Conservation (phyloP, 2,797 vertebrate species). For the Iguana delicatissima region DNA sequence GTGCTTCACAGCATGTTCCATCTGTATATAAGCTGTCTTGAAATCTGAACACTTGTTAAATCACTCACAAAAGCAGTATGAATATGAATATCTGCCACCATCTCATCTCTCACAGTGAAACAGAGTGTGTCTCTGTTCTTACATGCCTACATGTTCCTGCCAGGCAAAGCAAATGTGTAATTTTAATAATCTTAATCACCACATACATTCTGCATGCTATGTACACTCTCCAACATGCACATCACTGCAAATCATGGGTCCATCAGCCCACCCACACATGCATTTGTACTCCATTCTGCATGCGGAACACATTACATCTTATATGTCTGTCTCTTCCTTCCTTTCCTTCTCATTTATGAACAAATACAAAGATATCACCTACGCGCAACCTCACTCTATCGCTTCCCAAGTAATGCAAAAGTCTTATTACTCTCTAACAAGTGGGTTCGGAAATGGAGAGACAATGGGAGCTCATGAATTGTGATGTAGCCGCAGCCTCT, state of each 20-base stretch:
- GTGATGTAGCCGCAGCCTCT: constrained; percentile 47
- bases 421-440: constrained; percentile 39
- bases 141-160: background rate
- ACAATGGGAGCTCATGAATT: constrained; percentile 38
- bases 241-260: background rate
- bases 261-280: background rate
- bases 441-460: constrained; percentile 32
- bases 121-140: background rate
- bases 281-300: background rate
- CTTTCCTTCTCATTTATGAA: constrained; percentile 27
- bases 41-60: too few relatives aligned
- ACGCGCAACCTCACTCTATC: constrained; percentile 43
- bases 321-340: background rate
- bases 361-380: constrained; percentile 51
- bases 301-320: constrained; percentile 28
- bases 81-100: background rate
- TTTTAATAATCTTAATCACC: background rate
- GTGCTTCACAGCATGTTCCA: too few relatives aligned
- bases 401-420: constrained; percentile 21
- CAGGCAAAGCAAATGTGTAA: background rate
- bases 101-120: background rate
- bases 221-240: background rate
- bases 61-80: too few relatives aligned
- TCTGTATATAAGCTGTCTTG: too few relatives aligned
- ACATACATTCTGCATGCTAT: background rate